These are phyloP conservation scores for Pheosia tremula DNA, from an alignment of 2,888 invertebrate genomes.

Conservation along the genomic window DNA sequence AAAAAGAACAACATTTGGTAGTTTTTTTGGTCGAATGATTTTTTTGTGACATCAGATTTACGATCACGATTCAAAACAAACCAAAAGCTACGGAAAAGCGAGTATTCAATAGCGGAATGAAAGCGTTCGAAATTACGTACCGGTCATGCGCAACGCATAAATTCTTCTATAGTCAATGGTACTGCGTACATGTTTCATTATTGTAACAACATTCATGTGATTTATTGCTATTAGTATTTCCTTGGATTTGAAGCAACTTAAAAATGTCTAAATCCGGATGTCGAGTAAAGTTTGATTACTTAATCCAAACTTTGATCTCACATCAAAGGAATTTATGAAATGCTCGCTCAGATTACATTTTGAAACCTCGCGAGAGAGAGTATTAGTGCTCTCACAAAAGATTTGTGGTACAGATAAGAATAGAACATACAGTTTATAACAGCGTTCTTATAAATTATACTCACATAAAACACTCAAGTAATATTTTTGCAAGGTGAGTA, in stretches of 20 bases:
- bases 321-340: slow-evolving; percentile 50
- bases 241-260: slow-evolving; percentile 1
- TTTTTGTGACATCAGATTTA: slow-evolving; percentile 15
- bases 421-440: too few relatives aligned
- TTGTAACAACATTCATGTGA: too few relatives aligned
- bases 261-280: slow-evolving; percentile 23
- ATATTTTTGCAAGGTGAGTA: too few relatives aligned
- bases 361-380: not conserved
- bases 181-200: not conserved
- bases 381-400: not conserved
- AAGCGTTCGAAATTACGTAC: slow-evolving; percentile 26
- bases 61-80: slow-evolving; percentile 19
- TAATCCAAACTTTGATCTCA: slow-evolving; percentile 60
- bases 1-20: not conserved
- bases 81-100: slow-evolving; percentile 21
- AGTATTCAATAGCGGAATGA: slow-evolving; percentile 27
- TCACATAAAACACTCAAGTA: too few relatives aligned
- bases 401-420: not conserved
- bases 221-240: not conserved
- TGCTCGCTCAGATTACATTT: not conserved
- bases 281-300: slow-evolving; percentile 67
- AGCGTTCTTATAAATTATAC: too few relatives aligned
- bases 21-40: slow-evolving; percentile 3
- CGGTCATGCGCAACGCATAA: slow-evolving; percentile 24
- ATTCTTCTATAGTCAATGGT: slow-evolving; percentile 12